These are phyloP conservation scores for Hoplostethus mediterraneus DNA, from an alignment of 2,797 vertebrate genomes.

Conservation along the genomic window DNA sequence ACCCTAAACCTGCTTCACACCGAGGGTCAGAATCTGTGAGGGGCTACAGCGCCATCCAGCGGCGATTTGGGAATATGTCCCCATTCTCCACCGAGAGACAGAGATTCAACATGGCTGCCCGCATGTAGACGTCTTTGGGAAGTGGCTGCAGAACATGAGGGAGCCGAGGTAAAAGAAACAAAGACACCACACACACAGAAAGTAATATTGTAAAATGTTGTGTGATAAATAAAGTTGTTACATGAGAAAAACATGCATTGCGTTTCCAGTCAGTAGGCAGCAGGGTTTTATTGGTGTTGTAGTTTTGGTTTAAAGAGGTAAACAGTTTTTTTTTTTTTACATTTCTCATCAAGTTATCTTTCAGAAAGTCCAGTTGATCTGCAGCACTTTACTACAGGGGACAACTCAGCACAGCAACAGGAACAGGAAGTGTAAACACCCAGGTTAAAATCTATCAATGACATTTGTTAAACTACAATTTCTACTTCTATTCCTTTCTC, in stretches of 20 bases:
- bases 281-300: neutral
- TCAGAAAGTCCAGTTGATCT: no score
- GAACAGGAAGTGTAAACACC: no score
- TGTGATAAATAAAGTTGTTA: no score
- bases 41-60: slow-evolving; percentile 48
- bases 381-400: no score
- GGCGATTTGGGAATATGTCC: neutral
- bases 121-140: slow-evolving; percentile 31
- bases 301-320: neutral
- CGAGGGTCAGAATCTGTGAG: neutral
- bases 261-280: neutral
- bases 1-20: neutral
- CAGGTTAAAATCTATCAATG: no score
- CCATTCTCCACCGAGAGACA: neutral
- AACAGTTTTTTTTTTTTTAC: no score
- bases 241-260: no score
- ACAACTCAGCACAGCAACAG: no score
- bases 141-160: slow-evolving; percentile 26
- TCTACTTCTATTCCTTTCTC: neutral
- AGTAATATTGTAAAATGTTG: neutral
- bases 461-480: neutral
- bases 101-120: slow-evolving; percentile 74
- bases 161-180: slow-evolving; percentile 47
- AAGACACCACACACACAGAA: neutral
- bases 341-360: neutral